Evolutionary conservation across 2,113 vertebrate genomes (phyloP).

Genomic region (Vulpes ferrilata): DNA sequence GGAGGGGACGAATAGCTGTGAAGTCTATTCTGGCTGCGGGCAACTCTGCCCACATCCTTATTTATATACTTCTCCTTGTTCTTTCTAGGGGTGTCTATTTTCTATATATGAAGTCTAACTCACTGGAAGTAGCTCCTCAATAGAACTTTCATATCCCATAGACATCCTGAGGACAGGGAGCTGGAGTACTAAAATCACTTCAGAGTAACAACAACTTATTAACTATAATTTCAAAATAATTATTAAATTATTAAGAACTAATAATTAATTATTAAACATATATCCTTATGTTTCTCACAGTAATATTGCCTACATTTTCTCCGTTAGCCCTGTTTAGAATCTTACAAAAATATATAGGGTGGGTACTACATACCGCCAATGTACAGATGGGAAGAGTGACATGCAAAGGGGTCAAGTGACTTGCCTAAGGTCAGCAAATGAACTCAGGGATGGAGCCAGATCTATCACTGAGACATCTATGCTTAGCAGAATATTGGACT

Average conservation of each 20-base stretch:
- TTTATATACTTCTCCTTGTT: background rate
- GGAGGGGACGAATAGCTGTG: background rate
- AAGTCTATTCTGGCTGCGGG: conserved; percentile 18
- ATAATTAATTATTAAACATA: background rate
- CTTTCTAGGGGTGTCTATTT: background rate
- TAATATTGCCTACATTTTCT: conserved; percentile 1
- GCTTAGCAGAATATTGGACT: background rate
- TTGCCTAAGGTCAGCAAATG: background rate
- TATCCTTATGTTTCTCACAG: background rate
- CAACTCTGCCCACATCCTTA: conserved; percentile 11
- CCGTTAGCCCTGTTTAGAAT: background rate
- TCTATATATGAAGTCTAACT: background rate
- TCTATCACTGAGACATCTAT: background rate
- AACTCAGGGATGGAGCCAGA: background rate
- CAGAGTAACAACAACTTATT: background rate
- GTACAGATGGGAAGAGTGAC: background rate
- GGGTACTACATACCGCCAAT: background rate
- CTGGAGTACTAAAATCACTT: background rate
- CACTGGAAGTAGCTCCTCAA: background rate
- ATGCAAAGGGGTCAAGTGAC: background rate
- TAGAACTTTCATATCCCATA: background rate
- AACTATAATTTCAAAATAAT: background rate
- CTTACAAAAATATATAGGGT: background rate
- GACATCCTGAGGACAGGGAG: background rate
- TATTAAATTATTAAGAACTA: too few relatives aligned